Percentiles rank a stretch among this genome's conserved stretches.
These are phyloP conservation scores for Vanessa atalanta DNA, from an alignment of 1,140 invertebrate genomes.

Conservation along the genomic window DNA sequence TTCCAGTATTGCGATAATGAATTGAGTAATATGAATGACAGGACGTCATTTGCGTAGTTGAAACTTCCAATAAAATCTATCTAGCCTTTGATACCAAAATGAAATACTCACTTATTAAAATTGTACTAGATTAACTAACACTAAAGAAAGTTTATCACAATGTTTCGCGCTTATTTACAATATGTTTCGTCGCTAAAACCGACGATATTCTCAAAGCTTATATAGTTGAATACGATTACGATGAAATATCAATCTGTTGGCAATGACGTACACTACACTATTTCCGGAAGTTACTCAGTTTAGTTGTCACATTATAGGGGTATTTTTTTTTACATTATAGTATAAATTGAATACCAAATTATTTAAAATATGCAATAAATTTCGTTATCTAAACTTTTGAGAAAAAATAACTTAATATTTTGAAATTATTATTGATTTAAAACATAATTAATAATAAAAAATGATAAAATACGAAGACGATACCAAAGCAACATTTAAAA, in stretches of 20 bases:
- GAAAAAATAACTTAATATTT: not conserved
- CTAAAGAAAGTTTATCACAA: constrained; percentile 75
- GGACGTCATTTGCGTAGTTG: constrained; percentile 71
- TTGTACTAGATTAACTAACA: constrained; percentile 75
- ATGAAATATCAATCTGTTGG: constrained; percentile 75
- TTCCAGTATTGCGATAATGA: constrained; percentile 60
- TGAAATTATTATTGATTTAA: too few relatives aligned
- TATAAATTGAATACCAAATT: not conserved
- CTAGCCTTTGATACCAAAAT: constrained; percentile 45
- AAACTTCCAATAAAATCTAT: constrained; percentile 50
- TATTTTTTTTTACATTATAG: not conserved
- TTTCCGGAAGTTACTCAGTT: constrained; percentile 52
- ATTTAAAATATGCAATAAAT: not conserved
- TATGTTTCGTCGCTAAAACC: constrained; percentile 70
- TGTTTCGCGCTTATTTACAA: constrained; percentile 66
- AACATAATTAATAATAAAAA: too few relatives aligned
- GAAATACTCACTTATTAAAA: constrained; percentile 74
- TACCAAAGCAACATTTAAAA: too few relatives aligned
- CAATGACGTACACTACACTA: constrained; percentile 76
- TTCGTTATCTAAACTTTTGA: not conserved
- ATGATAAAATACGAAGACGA: too few relatives aligned
- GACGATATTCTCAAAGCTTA: constrained; percentile 59
- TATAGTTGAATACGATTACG: constrained; percentile 35
- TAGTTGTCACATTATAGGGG: constrained; percentile 41
- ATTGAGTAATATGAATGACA: constrained; percentile 76